These are phyloP conservation scores for Hippotragus niger DNA, from an alignment of 2,113 vertebrate genomes.

Conservation along the genomic window DNA sequence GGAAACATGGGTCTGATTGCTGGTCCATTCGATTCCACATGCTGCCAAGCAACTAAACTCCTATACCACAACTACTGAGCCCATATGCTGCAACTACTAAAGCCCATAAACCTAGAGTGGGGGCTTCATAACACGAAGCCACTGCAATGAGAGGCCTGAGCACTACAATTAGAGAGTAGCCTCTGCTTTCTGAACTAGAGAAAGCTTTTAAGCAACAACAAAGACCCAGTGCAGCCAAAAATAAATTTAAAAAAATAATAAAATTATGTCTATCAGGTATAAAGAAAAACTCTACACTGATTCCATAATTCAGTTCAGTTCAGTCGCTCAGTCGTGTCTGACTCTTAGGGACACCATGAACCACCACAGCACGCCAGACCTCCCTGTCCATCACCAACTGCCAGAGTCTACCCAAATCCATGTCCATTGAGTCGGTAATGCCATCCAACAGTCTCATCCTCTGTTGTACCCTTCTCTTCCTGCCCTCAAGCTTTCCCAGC, in stretches of 20 bases:
- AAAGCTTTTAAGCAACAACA: not conserved
- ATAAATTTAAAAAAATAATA: not conserved
- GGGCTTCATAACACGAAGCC: not conserved
- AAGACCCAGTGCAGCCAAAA: not conserved
- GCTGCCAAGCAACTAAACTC: not conserved
- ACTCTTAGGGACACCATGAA: not conserved
- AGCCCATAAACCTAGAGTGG: not conserved
- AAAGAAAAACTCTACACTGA: not conserved
- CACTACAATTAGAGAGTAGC: not conserved
- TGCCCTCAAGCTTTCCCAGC: too few species aligned
- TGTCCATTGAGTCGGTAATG: too few species aligned
- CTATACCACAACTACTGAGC: not conserved
- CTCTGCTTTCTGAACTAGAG: not conserved
- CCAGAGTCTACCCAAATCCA: too few species aligned
- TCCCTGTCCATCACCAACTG: not conserved
- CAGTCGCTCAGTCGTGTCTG: not conserved
- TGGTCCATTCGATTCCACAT: not conserved
- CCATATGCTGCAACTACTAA: not conserved
- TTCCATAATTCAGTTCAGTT: not conserved
- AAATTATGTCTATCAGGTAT: not conserved
- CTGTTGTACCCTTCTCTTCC: too few species aligned
- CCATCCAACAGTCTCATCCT: too few species aligned
- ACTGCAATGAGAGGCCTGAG: not conserved
- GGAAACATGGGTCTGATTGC: not conserved
- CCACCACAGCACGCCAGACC: accelerated